phyloP scores from a whole-genome alignment of 2,888 invertebrate species.

The Esperia sulphurella region DNA sequence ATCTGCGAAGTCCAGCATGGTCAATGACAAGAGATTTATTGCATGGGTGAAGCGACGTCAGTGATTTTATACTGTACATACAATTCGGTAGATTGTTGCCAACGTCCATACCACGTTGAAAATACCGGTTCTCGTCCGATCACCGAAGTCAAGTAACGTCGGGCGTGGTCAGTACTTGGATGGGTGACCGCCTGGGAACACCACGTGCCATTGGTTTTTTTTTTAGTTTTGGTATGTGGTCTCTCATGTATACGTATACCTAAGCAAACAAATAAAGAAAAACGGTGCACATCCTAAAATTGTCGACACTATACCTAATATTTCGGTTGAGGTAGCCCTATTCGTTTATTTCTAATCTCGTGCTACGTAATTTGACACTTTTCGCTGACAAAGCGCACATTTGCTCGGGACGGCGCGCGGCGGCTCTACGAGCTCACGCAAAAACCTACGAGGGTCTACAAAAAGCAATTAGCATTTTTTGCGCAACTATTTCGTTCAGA shows the following conservation, averaged over 20 bases:
- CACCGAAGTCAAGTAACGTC: no score
- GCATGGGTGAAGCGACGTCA: no score
- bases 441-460: slow-evolving; percentile 58
- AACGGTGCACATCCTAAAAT: no score
- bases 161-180: slow-evolving; percentile 58
- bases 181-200: slow-evolving; percentile 52
- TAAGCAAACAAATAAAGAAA: not conserved
- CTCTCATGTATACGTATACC: no score
- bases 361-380: slow-evolving; percentile 78
- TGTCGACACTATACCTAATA: not conserved
- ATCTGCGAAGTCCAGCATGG: no score
- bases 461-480: slow-evolving; percentile 76
- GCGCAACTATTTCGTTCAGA: slow-evolving; percentile 50
- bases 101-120: no score
- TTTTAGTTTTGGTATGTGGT: not conserved
- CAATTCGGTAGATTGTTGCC: no score
- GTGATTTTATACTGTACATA: no score
- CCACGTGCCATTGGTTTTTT: slow-evolving; percentile 17
- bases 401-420: slow-evolving; percentile 46
- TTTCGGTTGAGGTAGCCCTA: slow-evolving; percentile 46
- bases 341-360: slow-evolving; percentile 63
- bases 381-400: slow-evolving; percentile 76
- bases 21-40: no score
- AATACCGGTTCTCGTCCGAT: no score
- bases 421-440: slow-evolving; percentile 51